Percentiles rank a stretch among this genome's conserved stretches.
Evolutionary conservation across 2,113 vertebrate genomes (phyloP).

Genomic region (Suncus etruscus): DNA sequence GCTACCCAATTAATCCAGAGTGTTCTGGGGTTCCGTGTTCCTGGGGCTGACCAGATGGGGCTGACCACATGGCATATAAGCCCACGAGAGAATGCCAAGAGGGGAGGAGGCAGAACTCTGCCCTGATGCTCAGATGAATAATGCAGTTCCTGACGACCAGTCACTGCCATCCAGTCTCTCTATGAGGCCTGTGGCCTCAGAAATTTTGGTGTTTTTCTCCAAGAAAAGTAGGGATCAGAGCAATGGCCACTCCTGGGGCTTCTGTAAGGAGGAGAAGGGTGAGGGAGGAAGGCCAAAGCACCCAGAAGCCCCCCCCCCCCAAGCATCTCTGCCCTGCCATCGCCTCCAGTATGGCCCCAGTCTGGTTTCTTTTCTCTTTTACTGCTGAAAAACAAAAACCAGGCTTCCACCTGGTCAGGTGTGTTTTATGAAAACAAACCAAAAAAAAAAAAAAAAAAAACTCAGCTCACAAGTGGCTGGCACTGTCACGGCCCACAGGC

Average conservation of each 20-base stretch:
- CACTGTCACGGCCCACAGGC: too few relatives aligned
- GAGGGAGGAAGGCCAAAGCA: neutral
- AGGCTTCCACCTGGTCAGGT: neutral
- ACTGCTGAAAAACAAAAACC: neutral
- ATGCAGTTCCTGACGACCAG: neutral
- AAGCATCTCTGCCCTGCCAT: too few relatives aligned
- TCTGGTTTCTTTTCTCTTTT: neutral
- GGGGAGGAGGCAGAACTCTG: neutral
- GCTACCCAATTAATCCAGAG: neutral
- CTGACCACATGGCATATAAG: neutral
- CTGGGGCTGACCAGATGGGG: neutral
- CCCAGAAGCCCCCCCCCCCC: too few relatives aligned
- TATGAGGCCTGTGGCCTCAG: too few relatives aligned
- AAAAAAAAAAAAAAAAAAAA: too few relatives aligned
- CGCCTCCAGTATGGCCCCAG: too few relatives aligned
- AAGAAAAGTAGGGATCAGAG: too few relatives aligned
- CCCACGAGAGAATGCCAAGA: neutral
- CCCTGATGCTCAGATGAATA: neutral
- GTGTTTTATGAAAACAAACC: slow-evolving; percentile 44
- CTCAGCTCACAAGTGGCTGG: neutral
- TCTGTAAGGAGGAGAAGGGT: neutral
- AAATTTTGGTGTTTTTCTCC: too few relatives aligned
- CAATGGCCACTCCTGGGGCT: neutral
- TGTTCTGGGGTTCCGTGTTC: neutral
- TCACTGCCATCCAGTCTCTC: too few relatives aligned